Evolutionary conservation across 2,113 vertebrate genomes (phyloP).

Genomic region (Python bivittatus): DNA sequence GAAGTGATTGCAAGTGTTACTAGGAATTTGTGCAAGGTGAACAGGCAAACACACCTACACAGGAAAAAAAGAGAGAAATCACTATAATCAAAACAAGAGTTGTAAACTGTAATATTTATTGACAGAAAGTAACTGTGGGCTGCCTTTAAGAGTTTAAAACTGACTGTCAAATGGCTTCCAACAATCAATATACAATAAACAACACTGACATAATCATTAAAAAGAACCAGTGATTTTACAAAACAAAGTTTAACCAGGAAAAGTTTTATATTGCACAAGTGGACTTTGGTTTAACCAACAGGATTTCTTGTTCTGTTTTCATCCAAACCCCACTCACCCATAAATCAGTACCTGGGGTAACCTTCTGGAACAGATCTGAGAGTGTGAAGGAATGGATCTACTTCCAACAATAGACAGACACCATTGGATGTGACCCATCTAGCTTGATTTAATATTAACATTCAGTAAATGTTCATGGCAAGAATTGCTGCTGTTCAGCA

Average conservation of each 20-base stretch:
- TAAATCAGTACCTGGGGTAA: too few relatives aligned
- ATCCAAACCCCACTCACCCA: too few relatives aligned
- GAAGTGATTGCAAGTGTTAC: neutral
- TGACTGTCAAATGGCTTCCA: neutral
- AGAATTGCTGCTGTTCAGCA: neutral
- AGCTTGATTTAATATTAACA: neutral
- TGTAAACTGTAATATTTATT: neutral
- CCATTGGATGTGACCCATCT: neutral
- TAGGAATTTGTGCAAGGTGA: neutral
- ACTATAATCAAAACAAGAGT: neutral
- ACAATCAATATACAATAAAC: neutral
- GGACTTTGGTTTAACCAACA: too few relatives aligned
- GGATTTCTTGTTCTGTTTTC: too few relatives aligned
- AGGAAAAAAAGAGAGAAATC: neutral
- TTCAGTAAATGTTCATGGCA: neutral
- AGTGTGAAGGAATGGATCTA: neutral
- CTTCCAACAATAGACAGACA: neutral
- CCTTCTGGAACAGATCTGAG: too few relatives aligned
- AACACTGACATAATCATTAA: neutral
- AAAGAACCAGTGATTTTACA: neutral
- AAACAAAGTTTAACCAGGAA: neutral
- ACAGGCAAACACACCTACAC: neutral
- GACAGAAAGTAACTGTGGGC: neutral
- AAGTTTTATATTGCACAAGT: neutral
- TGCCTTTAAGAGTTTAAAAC: neutral